Evolutionary conservation across 2,888 invertebrate species (phyloP).

Genomic region (Autographa pulchrina): DNA sequence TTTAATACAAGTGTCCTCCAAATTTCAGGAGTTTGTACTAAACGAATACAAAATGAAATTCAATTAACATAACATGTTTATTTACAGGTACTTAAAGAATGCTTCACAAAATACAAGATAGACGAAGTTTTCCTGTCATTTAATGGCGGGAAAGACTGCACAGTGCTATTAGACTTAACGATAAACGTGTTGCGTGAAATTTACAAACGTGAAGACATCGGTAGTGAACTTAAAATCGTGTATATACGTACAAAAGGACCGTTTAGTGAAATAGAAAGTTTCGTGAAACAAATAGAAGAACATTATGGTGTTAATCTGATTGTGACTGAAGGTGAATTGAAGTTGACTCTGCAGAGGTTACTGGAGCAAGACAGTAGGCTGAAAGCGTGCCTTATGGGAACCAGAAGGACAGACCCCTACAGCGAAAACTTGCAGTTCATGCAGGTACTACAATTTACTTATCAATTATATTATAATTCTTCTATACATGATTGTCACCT

Average conservation of each 20-base stretch:
- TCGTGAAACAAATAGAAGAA: constrained; percentile 92
- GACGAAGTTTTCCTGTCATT: constrained; percentile 96
- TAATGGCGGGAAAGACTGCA: constrained; percentile 99
- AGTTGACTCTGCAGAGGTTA: constrained; percentile 91
- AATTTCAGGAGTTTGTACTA: background rate
- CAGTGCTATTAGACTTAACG: constrained; percentile 92
- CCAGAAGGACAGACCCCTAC: constrained; percentile 96
- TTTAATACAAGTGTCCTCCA: background rate
- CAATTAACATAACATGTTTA: constrained; percentile 5
- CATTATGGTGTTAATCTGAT: constrained; percentile 94
- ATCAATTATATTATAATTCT: background rate
- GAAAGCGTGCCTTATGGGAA: constrained; percentile 97
- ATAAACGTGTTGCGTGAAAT: constrained; percentile 73
- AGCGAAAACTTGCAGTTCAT: constrained; percentile 91
- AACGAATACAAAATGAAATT: background rate
- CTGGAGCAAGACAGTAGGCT: constrained; percentile 89
- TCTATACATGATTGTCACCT: no score
- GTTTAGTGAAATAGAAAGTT: constrained; percentile 96
- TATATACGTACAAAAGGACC: constrained; percentile 95
- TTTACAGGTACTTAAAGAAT: constrained; percentile 90
- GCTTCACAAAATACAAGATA: constrained; percentile 90
- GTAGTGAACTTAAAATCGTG: constrained; percentile 91
- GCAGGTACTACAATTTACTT: constrained; percentile 86
- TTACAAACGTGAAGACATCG: constrained; percentile 71
- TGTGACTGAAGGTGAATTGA: constrained; percentile 92